Evolutionary conservation across 2,113 vertebrate species (phyloP).

Genomic region (Laticauda laticaudata): DNA sequence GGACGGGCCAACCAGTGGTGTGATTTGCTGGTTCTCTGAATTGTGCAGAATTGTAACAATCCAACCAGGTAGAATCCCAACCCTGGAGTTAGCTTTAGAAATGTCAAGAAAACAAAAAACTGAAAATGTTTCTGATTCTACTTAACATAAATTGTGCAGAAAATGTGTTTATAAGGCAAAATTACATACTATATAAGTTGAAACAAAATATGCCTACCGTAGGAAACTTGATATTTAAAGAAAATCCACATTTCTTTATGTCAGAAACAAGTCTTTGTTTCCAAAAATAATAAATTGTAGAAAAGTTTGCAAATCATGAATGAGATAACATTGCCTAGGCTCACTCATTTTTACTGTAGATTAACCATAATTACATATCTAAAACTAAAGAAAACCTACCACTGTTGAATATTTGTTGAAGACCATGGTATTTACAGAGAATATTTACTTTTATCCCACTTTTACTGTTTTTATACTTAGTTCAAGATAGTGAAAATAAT

Average conservation of each 20-base stretch:
- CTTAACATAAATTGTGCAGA: not conserved
- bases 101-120: not conserved
- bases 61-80: no score
- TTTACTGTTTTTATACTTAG: no score
- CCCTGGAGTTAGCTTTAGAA: not conserved
- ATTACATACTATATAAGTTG: not conserved
- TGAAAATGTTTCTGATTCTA: not conserved
- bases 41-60: no score
- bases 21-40: no score
- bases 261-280: not conserved
- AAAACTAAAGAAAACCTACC: not conserved
- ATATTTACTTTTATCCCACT: not conserved
- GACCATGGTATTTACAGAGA: not conserved
- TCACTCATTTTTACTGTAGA: not conserved
- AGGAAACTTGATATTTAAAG: not conserved
- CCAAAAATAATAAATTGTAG: not conserved
- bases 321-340: not conserved
- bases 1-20: no score
- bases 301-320: not conserved
- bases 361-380: not conserved
- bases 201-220: not conserved
- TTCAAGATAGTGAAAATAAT: no score
- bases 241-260: not conserved
- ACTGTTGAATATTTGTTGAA: not conserved
- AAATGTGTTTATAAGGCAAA: not conserved